These are phyloP conservation scores for Zophobas atratus DNA, from an alignment of 1,140 invertebrate species.

Conservation along the genomic window DNA sequence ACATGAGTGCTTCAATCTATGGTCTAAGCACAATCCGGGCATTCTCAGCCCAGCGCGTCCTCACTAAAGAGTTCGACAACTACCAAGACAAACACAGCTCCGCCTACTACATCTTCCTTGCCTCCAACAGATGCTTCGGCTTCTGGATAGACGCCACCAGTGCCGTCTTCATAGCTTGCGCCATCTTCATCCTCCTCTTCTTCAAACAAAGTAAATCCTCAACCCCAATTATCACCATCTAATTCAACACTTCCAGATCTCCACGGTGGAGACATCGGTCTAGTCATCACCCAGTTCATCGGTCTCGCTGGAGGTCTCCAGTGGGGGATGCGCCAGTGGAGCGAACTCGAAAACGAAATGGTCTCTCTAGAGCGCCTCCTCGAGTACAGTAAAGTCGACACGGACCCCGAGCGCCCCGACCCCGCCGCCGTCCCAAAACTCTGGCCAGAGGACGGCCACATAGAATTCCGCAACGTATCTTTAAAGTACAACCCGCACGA, in stretches of 20 bases:
- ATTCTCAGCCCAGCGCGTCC: constrained; percentile 82
- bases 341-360: constrained; percentile 84
- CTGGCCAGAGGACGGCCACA: constrained; percentile 82
- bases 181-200: constrained; percentile 78
- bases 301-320: constrained; percentile 76
- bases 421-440: constrained; percentile 62
- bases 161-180: constrained; percentile 79
- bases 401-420: constrained; percentile 75
- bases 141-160: constrained; percentile 86
- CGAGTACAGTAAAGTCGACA: constrained; percentile 80
- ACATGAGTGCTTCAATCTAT: constrained; percentile 84
- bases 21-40: constrained; percentile 79
- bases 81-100: constrained; percentile 83
- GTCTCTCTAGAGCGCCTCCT: constrained; percentile 84
- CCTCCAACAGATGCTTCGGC: constrained; percentile 79
- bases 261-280: constrained; percentile 73
- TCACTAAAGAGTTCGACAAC: constrained; percentile 86
- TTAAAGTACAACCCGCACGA: constrained; percentile 77
- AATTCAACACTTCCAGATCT: constrained; percentile 74
- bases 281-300: constrained; percentile 76
- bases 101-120: constrained; percentile 78
- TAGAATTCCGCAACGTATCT: constrained; percentile 79
- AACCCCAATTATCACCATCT: background rate
- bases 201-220: constrained; percentile 55
- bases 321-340: constrained; percentile 78